Conservation (phyloP, 2,113 vertebrate genomes). For the Gobio gobio region DNA sequence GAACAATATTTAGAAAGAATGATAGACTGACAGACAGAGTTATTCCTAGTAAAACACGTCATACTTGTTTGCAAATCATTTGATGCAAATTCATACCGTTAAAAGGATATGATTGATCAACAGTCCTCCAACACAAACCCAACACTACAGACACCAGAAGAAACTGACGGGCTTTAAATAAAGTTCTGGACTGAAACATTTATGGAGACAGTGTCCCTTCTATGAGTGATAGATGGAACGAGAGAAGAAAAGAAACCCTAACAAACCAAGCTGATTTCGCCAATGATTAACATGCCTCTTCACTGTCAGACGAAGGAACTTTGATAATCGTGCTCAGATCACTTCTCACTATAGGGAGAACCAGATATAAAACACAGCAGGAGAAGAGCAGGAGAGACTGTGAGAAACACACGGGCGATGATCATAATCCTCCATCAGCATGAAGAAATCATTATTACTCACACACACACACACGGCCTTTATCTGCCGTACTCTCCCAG, state of each 20-base stretch:
- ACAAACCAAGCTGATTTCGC: background rate
- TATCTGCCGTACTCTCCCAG: background rate
- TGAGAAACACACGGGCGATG: background rate
- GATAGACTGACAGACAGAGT: background rate
- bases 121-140: background rate
- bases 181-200: background rate
- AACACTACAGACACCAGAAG: background rate
- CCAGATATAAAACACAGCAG: background rate
- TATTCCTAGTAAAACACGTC: background rate
- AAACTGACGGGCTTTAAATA: background rate
- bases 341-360: background rate
- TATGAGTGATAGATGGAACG: background rate
- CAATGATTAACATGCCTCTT: background rate
- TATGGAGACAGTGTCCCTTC: background rate
- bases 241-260: background rate
- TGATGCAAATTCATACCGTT: background rate
- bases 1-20: background rate
- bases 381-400: background rate
- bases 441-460: conserved; percentile 2
- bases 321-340: background rate
- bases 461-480: background rate
- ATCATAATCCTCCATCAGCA: background rate
- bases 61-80: background rate
- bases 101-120: background rate
- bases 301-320: background rate